These are phyloP conservation scores for Haemorhous mexicanus DNA, from an alignment of 2,113 vertebrate species.

Conservation along the genomic window DNA sequence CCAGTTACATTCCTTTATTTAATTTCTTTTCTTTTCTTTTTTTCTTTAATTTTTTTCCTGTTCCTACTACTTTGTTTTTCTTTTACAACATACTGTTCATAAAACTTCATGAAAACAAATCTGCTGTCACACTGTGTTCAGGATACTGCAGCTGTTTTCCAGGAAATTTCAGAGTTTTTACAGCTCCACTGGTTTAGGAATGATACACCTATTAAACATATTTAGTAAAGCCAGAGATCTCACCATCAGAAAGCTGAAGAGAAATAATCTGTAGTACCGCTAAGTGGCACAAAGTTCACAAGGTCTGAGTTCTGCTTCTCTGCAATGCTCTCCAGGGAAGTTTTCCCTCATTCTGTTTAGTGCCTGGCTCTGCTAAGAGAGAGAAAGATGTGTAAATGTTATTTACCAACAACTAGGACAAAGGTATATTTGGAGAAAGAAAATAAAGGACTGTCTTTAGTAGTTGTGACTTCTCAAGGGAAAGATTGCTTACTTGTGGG, in stretches of 20 bases:
- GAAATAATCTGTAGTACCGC: neutral
- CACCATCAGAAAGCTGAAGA: neutral
- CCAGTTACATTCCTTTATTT: neutral
- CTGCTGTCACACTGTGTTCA: neutral
- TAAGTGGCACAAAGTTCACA: neutral
- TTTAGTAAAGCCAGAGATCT: neutral
- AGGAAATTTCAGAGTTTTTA: neutral
- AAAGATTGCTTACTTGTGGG: neutral
- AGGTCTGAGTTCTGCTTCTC: neutral
- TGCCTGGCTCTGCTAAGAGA: neutral
- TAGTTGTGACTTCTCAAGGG: neutral
- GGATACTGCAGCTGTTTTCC: neutral
- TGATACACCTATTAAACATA: neutral
- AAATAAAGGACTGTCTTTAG: neutral
- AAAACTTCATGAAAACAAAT: neutral
- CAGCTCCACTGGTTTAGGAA: neutral
- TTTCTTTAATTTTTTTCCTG: neutral
- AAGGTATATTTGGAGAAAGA: neutral
- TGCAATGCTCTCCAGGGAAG: neutral
- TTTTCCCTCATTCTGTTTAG: neutral
- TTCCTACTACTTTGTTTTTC: neutral
- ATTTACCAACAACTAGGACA: neutral
- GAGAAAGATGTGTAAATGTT: neutral
- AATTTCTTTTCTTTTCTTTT: rapidly evolving
- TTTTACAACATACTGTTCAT: neutral